A percentile compares a stretch with the other conserved stretches of the same genome.
Evolutionary conservation across 2,888 invertebrate genomes (phyloP).

Genomic region (Mesoligia furuncula): DNA sequence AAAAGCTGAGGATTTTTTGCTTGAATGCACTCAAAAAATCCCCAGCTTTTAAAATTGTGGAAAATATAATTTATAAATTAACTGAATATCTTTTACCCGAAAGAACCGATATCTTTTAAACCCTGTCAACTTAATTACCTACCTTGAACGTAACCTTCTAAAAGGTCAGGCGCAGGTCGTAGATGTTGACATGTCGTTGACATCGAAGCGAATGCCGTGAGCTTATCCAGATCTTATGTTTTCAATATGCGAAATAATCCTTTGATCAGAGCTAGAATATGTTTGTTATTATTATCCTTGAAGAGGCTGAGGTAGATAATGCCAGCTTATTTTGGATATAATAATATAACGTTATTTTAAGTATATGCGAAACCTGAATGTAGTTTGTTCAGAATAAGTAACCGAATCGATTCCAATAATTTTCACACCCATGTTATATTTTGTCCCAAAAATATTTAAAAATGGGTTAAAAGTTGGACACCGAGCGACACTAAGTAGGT

Average conservation of each 20-base stretch:
- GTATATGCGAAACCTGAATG: too few relatives aligned
- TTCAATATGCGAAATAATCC: constrained; percentile 70
- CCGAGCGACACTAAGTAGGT: too few relatives aligned
- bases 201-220: constrained; percentile 43
- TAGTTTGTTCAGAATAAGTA: too few relatives aligned
- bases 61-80: constrained; percentile 17
- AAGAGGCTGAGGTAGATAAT: constrained; percentile 14
- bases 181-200: constrained; percentile 51
- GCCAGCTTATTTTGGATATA: constrained; percentile 15
- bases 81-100: constrained; percentile 19
- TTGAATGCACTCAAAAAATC: background rate
- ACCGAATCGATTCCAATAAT: too few relatives aligned
- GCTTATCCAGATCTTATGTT: constrained; percentile 55
- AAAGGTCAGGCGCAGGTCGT: constrained; percentile 51
- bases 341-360: too few relatives aligned
- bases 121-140: constrained; percentile 38
- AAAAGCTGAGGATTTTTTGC: background rate
- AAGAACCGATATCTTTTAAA: constrained; percentile 30
- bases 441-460: too few relatives aligned
- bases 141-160: constrained; percentile 50
- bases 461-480: too few relatives aligned
- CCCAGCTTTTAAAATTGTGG: background rate
- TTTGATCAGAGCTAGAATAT: constrained; percentile 61
- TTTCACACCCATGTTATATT: too few relatives aligned
- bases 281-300: constrained; percentile 57